Evolutionary conservation across 2,797 vertebrate genomes (phyloP).

Genomic region (Onychomys torridus): DNA sequence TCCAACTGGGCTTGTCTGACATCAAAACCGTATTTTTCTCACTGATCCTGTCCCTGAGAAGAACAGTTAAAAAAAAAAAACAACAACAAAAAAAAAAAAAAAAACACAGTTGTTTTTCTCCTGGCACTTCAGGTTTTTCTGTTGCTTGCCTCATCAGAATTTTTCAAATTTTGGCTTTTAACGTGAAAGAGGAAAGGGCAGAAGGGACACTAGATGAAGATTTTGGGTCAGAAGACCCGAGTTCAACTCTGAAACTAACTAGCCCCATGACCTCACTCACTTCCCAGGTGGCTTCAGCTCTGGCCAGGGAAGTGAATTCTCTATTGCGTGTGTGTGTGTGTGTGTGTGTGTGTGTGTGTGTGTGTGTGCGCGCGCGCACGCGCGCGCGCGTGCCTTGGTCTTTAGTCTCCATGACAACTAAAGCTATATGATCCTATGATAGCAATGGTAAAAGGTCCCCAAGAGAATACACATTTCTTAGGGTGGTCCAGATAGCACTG

Average conservation of each 20-base stretch:
- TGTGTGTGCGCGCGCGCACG: no score
- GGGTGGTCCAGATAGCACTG: not conserved
- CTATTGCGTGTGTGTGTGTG: no score
- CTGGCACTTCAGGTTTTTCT: not conserved
- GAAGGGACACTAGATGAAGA: not conserved
- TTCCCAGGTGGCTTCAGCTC: not conserved
- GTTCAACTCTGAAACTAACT: not conserved
- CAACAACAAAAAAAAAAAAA: no score
- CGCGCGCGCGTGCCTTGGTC: no score
- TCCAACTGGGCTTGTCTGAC: not conserved
- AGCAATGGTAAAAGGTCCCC: not conserved
- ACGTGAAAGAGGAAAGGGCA: not conserved
- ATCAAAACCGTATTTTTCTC: not conserved
- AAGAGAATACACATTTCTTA: not conserved
- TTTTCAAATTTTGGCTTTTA: slow-evolving; percentile 33
- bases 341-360: no score
- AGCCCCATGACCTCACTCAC: not conserved
- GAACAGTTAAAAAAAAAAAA: not conserved
- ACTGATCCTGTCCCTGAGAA: not conserved
- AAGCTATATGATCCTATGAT: not conserved
- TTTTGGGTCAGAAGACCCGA: not conserved
- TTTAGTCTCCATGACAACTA: not conserved
- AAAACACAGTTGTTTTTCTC: not conserved
- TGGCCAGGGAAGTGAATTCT: not conserved
- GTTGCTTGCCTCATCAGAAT: not conserved